Evolutionary conservation across 2,888 invertebrate genomes (phyloP).

Genomic region (Parnassius apollo): DNA sequence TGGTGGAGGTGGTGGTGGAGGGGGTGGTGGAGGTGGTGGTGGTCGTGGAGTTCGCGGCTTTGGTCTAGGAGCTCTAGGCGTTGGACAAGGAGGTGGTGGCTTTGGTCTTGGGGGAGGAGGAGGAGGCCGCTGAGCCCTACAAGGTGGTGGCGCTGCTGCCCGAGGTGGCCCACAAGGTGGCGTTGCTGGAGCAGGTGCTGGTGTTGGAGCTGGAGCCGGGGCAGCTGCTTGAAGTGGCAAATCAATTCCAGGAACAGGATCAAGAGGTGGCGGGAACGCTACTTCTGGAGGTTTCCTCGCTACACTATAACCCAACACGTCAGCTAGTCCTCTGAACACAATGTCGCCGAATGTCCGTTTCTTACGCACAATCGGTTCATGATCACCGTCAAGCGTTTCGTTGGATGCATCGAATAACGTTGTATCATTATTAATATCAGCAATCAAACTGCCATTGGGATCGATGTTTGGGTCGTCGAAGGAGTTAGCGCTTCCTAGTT

Average conservation of each 20-base stretch:
- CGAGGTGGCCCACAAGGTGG: constrained; percentile 36
- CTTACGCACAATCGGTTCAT: constrained; percentile 67
- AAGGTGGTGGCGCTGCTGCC: constrained; percentile 35
- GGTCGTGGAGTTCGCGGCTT: constrained; percentile 38
- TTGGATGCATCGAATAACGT: constrained; percentile 35
- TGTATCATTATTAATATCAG: constrained; percentile 31
- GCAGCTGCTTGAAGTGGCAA: constrained; percentile 55
- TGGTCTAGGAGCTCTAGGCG: constrained; percentile 39
- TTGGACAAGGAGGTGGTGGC: constrained; percentile 38
- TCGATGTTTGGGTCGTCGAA: constrained; percentile 30
- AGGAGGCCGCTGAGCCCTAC: constrained; percentile 33
- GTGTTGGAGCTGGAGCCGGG: constrained; percentile 43
- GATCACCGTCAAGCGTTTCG: constrained; percentile 48
- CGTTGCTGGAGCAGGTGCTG: constrained; percentile 35
- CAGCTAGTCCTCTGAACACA: constrained; percentile 75
- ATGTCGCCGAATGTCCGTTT: constrained; percentile 76
- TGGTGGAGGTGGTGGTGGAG: constrained; percentile 55
- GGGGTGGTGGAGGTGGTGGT: constrained; percentile 46
- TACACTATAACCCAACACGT: constrained; percentile 71
- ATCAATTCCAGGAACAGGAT: constrained; percentile 69
- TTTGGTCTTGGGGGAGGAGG: constrained; percentile 40
- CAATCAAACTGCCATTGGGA: background rate
- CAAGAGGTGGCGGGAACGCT: constrained; percentile 68
- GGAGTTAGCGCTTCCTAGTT: constrained; percentile 23
- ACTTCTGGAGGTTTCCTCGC: constrained; percentile 60